These are phyloP conservation scores for Gobionotothen gibberifrons DNA, from an alignment of 2,797 vertebrate species.

Conservation along the genomic window DNA sequence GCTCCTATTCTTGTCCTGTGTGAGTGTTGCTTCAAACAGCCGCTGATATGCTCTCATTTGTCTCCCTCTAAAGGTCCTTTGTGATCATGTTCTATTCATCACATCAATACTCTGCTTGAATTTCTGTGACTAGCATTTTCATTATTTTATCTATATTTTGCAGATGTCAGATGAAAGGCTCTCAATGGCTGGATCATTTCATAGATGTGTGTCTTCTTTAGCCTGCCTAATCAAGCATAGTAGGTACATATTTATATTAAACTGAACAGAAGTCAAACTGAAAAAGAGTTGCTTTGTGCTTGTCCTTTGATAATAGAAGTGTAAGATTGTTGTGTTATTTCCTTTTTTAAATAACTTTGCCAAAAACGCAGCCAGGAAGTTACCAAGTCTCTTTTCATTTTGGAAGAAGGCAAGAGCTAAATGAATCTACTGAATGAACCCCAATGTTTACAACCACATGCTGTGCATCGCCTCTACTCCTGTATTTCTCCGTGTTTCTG, in stretches of 20 bases:
- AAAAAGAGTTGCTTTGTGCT: not conserved
- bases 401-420: not conserved
- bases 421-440: conserved; percentile 4
- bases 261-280: not conserved
- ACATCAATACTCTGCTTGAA: not conserved
- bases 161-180: not conserved
- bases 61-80: conserved; percentile 71
- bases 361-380: not conserved
- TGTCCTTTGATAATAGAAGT: not conserved
- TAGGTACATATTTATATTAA: not conserved
- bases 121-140: conserved; percentile 7
- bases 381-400: not conserved
- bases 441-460: not conserved
- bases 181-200: not conserved
- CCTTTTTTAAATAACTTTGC: conserved; percentile 19
- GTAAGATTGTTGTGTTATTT: not conserved
- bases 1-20: conserved; percentile 48
- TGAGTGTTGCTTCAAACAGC: conserved; percentile 15
- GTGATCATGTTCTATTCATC: conserved; percentile 39
- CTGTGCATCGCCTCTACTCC: conserved; percentile 24
- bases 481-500: conserved; percentile 9
- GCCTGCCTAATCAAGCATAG: not conserved
- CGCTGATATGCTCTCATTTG: conserved; percentile 55
- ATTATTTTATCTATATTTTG: conserved; percentile 2
- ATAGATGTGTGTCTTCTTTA: not conserved